Percentiles rank a stretch among this genome's conserved stretches.
Conservation (phyloP, 2,888 invertebrate genomes). For the Eugnorisma glareosa region DNA sequence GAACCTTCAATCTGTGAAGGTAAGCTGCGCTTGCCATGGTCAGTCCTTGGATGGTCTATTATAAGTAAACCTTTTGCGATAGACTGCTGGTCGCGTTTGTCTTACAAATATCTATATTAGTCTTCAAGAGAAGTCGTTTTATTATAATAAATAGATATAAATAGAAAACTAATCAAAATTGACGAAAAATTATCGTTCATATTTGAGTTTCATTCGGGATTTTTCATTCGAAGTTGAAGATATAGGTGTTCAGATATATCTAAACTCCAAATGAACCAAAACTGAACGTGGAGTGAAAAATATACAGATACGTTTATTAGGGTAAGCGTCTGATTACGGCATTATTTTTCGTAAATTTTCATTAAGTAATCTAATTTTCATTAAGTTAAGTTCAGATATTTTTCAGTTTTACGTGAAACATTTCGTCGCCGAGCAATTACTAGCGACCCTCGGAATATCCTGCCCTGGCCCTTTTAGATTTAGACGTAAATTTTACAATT, state of each 20-base stretch:
- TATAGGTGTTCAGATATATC: too few relatives aligned
- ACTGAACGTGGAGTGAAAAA: neutral
- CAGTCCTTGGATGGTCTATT: neutral
- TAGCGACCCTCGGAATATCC: neutral
- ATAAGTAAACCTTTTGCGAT: neutral
- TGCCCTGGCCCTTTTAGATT: slow-evolving; percentile 10
- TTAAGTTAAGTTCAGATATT: neutral
- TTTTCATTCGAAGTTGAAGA: too few relatives aligned
- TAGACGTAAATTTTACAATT: slow-evolving; percentile 28
- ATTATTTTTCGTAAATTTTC: neutral
- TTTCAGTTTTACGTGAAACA: neutral
- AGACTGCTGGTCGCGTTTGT: neutral
- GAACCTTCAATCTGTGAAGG: neutral
- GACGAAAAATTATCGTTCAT: too few relatives aligned
- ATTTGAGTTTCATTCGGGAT: too few relatives aligned
- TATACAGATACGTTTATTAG: neutral
- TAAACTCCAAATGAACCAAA: too few relatives aligned
- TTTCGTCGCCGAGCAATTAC: slow-evolving; percentile 1
- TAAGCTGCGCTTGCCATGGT: neutral
- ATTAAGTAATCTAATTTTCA: neutral
- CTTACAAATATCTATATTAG: neutral
- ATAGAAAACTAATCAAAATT: too few relatives aligned
- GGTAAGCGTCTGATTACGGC: neutral
- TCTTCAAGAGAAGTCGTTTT: neutral
- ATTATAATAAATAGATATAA: too few relatives aligned